Base-by-base conservation (phyloP, 2,113 vertebrate genomes). In the Gnathonemus longibarbis region DNA sequence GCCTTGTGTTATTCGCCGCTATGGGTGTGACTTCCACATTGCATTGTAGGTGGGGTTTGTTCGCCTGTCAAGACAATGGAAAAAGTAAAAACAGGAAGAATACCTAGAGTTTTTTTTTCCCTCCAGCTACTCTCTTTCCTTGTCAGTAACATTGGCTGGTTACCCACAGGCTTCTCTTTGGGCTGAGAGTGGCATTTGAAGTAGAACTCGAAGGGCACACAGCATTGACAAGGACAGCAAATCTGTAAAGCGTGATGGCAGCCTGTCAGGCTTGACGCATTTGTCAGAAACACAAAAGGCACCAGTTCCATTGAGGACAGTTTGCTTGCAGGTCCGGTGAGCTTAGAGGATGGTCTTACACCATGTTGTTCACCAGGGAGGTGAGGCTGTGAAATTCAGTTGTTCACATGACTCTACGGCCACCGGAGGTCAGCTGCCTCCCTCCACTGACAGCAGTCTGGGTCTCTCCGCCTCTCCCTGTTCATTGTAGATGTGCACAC, bases 401-500 rank as follows among this genome's bases (percentile, higher is more conserved):
- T n/a, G 77, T 27, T 83, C 19, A 48, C 48, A 58, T 89, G 84
- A 50, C 80, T 11, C 84, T n/a, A 53, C 46, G 74, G 52, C 10
- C 49, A 49, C 35, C 17, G 84, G 53, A 84, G 13, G 53, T 53
- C 88, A 77, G 21, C 45, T 52, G 48, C 3, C 66, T 91, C 52
- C 83, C 3, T 80, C 45, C 27, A 66, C n/a, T 42, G 21, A 46
- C 80, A 85, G 17, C 11, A 74, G 90, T 87, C 66, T 27, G 19
- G 6, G 6, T 52, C 48, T 70, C 49, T 53, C 90, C 13, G 1
- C n/a, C 24, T 89, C 90, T 58, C 24, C 87, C 90, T 58, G 77
- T 83, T 62, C 56, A 91, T 56, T 89, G 53, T 45, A 89, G 56
- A 19, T 88, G 39, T 24, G 46, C 27, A 70, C 89, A 89, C 89